Base-by-base conservation (phyloP, 2,888 invertebrate genomes). In the Psococerastis gibbosa region DNA sequence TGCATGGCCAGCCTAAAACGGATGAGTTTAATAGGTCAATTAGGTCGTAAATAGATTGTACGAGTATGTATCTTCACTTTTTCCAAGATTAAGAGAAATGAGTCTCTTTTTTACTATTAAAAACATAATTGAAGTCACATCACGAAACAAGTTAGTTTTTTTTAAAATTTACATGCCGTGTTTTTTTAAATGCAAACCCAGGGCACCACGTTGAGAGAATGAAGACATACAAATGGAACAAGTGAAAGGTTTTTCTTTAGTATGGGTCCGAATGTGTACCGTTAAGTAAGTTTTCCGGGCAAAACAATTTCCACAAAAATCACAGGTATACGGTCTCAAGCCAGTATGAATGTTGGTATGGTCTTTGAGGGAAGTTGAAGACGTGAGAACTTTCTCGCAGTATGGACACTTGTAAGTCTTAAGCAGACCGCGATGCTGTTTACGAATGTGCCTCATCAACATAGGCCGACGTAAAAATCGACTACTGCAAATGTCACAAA, bases 261-360 rank as follows among this genome's bases (percentile, higher is more conserved):
- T 38, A 11, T 38, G 38, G 3, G 38, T 38, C 11, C 38, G 17
- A 13, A 38, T 16, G 20, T 38, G 38, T 18, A 20, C 38, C 16
- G 20, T 38, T 5, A 38, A 20, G 22, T 38, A 38, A 20, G 15
- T 38, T 22, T 38, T 38, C 38, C 38, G 17, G 6, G 38, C 60
- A 50, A 65, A 65, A 8, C 61, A 61, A 16, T 61, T 61, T 17
- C 59, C 54, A 49, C 65, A 66, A 18, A 60, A 56, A 47, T 59
- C 56, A 47, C 65, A 66, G 3, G 58, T 57, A 49, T 64, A 65
- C 0, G 65, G 65, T 45, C 63, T 51, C 45, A 65, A 63, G 0
- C 65, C 65, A 2, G 65, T 65, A 49, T 66, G 66, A 3, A 38
- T 38, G 20, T 38, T 38, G 8, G n/a, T 15, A 18, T 68, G 68